Base-by-base conservation (phyloP, 2,113 vertebrate species). In the Upupa epops region DNA sequence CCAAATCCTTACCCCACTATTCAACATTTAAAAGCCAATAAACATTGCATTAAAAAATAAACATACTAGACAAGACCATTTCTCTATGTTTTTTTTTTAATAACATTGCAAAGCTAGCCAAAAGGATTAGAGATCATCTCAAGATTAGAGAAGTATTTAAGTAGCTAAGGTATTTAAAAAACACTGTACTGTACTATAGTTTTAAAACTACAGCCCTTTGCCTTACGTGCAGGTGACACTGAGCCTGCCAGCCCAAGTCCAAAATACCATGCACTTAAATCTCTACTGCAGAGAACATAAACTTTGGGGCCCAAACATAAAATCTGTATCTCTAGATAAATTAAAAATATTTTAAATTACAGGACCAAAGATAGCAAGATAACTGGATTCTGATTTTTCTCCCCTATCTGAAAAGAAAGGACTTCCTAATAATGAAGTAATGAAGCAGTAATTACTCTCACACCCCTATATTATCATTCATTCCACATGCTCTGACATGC, bases 381-480 rank as follows among this genome's bases (percentile, higher is more conserved):
- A 76, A 52, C 31, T 55, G 79, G 8, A 49, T 86, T 63, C 26
- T 25, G 13, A 5, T 15, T 3, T 3, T 64, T 59, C 77, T 71
- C 42, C 6, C 6, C 74, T 61, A 42, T 26, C 5, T 36, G 4
- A 7, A 81, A 91, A 80, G 28, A 76, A 88, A 25, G n/a, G 17
- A 36, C 51, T 88, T 77, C 34, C 45, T 74, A 83, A 68, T 68
- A 90, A 83, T 31, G 21, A 61, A 79, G 36, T 54, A 66, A 61
- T 36, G 28, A 71, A 74, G 18, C 11, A 77, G 21, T 73, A 91
- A 89, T 77, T 88, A 68, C 8, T 40, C 52, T 86, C 12, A 28
- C 19, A 74, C 5, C 9, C 26, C 46, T 73, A 14, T 5, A 79
- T 56, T 83, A 70, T 28, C 49, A 76, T 34, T 65, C 34, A 55